phyloP scores from a whole-genome alignment of 2,888 invertebrate genomes.

The Hyposoter dolosus region DNA sequence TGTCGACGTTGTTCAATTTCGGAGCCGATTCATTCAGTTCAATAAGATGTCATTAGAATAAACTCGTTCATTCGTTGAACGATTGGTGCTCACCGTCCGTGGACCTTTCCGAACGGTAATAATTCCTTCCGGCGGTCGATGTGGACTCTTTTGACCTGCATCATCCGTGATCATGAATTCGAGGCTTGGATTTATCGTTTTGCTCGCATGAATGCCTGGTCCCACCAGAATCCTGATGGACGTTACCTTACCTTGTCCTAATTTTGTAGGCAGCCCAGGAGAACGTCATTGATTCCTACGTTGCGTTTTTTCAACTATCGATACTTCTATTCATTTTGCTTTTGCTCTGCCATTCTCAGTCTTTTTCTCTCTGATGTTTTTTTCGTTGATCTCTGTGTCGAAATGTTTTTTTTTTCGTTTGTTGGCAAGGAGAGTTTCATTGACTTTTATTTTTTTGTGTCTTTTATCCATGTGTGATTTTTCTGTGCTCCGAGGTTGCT shows the following conservation, averaged over 20 bases:
- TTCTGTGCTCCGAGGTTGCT: too few relatives aligned
- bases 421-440: neutral
- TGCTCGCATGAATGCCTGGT: neutral
- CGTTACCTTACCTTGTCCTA: neutral
- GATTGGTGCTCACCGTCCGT: neutral
- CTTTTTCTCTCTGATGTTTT: neutral
- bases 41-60: neutral
- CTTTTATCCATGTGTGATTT: neutral
- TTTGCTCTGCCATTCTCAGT: neutral
- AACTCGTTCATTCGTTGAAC: constrained; percentile 6
- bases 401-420: neutral
- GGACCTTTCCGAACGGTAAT: constrained; percentile 8
- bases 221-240: neutral
- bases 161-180: neutral
- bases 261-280: neutral
- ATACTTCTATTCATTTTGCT: neutral
- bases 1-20: constrained; percentile 2
- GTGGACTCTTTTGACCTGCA: neutral
- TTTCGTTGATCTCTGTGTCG: neutral
- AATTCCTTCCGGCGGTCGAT: neutral
- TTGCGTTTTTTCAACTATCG: neutral
- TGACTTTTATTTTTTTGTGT: neutral
- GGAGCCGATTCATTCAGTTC: neutral
- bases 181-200: neutral
- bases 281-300: neutral